phyloP scores from a whole-genome alignment of 2,797 vertebrate genomes.

The Ptychobarbus kaznakovi region DNA sequence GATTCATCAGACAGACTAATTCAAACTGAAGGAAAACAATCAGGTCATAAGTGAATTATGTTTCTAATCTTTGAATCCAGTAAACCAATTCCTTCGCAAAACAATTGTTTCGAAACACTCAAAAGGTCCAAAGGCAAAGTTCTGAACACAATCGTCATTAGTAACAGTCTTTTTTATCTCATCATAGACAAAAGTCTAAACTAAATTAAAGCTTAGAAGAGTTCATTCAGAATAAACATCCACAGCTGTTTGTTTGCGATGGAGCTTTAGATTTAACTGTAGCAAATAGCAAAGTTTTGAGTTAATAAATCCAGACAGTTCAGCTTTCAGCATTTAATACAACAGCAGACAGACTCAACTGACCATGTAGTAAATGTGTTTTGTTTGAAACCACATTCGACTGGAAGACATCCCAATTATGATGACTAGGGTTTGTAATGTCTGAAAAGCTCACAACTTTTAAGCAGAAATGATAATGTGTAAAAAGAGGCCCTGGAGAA shows the following conservation, averaged over 20 bases:
- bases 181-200: not conserved
- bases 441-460: slow-evolving; percentile 34
- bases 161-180: not conserved
- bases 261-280: not conserved
- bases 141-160: not conserved
- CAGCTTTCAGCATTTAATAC: slow-evolving; percentile 32
- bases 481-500: slow-evolving; percentile 47
- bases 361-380: slow-evolving; percentile 29
- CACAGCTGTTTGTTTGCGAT: not conserved
- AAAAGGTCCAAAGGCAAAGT: not conserved
- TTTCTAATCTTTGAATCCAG: not conserved
- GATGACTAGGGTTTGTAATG: slow-evolving; percentile 57
- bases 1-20: not conserved
- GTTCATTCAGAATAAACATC: not conserved
- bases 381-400: slow-evolving; percentile 18
- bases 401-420: slow-evolving; percentile 38
- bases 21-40: not conserved
- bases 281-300: not conserved
- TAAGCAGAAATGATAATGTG: slow-evolving; percentile 46
- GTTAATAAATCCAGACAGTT: slow-evolving; percentile 24
- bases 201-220: not conserved
- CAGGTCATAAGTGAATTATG: not conserved
- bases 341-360: slow-evolving; percentile 27
- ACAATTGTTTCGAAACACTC: not conserved
- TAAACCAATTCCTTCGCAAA: not conserved